Conservation (phyloP, 2,113 vertebrate species). For the Ochotona princeps region DNA sequence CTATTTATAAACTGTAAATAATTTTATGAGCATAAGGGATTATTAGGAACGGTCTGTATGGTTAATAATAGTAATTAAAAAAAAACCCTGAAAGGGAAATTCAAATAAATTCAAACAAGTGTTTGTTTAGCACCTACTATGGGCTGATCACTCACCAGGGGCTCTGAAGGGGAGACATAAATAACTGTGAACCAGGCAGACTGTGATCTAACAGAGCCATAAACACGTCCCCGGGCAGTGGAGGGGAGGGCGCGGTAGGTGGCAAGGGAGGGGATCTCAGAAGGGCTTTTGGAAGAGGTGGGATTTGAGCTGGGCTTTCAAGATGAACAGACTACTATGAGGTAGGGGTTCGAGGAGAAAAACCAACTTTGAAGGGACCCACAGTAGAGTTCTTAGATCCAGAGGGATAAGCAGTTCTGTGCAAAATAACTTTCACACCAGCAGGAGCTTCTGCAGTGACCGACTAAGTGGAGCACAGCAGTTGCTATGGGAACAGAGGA, state of each 20-base stretch:
- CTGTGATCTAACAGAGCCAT: conserved; percentile 73
- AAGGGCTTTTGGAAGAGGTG: conserved; percentile 48
- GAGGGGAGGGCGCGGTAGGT: not conserved
- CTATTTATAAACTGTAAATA: conserved; percentile 82
- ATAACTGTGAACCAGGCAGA: conserved; percentile 71
- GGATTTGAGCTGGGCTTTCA: conserved; percentile 32
- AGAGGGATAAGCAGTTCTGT: conserved; percentile 58
- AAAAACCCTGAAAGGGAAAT: conserved; percentile 78
- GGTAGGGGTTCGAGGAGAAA: not conserved
- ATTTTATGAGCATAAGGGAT: conserved; percentile 78
- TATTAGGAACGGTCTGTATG: conserved; percentile 77
- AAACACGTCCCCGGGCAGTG: conserved; percentile 44
- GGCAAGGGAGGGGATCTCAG: not conserved
- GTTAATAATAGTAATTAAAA: conserved; percentile 80
- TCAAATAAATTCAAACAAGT: conserved; percentile 79
- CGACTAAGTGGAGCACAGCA: conserved; percentile 65
- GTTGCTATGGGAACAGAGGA: conserved; percentile 77
- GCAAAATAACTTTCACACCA: conserved; percentile 72
- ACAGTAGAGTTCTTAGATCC: conserved; percentile 19
- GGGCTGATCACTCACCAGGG: conserved; percentile 73
- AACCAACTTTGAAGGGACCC: conserved; percentile 30
- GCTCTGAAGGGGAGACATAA: conserved; percentile 76
- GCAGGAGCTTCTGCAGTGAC: conserved; percentile 73
- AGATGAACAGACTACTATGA: conserved; percentile 53
- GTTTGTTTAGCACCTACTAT: conserved; percentile 81